Percentiles rank a stretch among this genome's conserved stretches.
These are phyloP conservation scores for Aplocera efformata DNA, from an alignment of 2,888 invertebrate genomes.

Conservation along the genomic window DNA sequence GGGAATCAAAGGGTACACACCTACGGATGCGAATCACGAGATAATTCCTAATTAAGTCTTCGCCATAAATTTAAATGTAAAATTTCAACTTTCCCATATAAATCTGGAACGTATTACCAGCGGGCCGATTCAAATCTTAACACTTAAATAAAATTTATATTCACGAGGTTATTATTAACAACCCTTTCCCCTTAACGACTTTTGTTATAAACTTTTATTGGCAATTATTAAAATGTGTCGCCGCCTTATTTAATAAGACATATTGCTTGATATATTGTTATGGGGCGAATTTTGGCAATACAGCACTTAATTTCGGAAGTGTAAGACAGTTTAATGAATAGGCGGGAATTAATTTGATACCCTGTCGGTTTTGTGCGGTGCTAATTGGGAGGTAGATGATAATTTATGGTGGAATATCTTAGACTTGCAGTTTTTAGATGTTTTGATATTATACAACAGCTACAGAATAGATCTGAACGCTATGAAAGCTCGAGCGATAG, in stretches of 20 bases:
- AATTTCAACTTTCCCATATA: slow-evolving; percentile 8
- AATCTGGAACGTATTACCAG: slow-evolving; percentile 9
- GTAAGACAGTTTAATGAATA: neutral
- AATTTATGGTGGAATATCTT: too few species aligned
- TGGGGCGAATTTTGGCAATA: slow-evolving; percentile 6
- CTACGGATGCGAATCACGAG: too few species aligned
- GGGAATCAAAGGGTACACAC: too few species aligned
- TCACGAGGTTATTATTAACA: slow-evolving; percentile 34
- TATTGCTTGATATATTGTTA: slow-evolving; percentile 24
- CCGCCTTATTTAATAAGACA: slow-evolving; percentile 39
- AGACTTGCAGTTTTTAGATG: too few species aligned
- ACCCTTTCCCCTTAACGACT: slow-evolving; percentile 38
- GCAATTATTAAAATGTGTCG: slow-evolving; percentile 56
- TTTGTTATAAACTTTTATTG: slow-evolving; percentile 54
- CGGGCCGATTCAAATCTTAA: slow-evolving; percentile 19
- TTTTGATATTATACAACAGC: too few species aligned
- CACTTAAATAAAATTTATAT: slow-evolving; percentile 33
- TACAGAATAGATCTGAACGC: too few species aligned
- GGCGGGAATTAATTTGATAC: slow-evolving; percentile 1
- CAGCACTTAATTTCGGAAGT: neutral
- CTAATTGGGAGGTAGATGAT: neutral
- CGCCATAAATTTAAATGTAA: slow-evolving; percentile 1
- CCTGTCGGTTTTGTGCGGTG: slow-evolving; percentile 2
- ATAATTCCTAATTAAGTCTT: too few species aligned
- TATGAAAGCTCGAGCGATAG: too few species aligned